Conservation (phyloP, 2,113 vertebrate species). For the Apteryx owenii region DNA sequence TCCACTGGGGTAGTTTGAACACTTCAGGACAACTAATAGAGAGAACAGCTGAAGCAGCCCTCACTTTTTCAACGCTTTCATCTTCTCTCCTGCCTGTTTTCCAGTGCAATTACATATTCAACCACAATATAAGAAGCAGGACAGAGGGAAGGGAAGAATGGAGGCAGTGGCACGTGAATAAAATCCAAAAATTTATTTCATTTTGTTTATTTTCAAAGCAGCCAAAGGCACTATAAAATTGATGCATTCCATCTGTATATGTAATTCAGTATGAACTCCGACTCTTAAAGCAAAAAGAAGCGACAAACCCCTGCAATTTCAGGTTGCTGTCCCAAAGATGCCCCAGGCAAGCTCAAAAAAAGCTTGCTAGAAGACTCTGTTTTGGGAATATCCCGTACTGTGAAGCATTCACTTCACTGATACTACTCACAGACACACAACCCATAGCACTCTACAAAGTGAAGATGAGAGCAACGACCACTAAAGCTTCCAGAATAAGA, state of each 20-base stretch:
- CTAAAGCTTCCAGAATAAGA: background rate
- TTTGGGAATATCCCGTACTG: background rate
- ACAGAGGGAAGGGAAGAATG: background rate
- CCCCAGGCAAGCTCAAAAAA: background rate
- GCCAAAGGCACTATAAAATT: background rate
- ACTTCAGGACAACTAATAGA: background rate
- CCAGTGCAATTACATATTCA: background rate
- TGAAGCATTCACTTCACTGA: background rate
- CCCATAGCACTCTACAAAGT: background rate
- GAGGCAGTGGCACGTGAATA: background rate
- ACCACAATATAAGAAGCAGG: rapidly evolving
- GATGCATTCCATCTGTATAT: background rate
- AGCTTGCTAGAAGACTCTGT: background rate
- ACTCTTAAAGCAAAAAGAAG: background rate
- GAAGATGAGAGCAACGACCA: background rate
- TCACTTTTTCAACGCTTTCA: background rate
- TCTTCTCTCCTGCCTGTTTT: background rate
- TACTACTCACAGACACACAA: background rate
- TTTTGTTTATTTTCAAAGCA: background rate
- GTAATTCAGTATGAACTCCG: background rate
- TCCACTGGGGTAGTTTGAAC: background rate
- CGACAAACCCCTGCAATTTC: background rate
- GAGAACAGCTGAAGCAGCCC: background rate
- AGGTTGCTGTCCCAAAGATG: background rate
- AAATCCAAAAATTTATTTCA: background rate